A percentile compares a stretch with the other conserved stretches of the same genome.
Evolutionary conservation across 2,113 vertebrate genomes (phyloP).

Genomic region (Arizona elegans): DNA sequence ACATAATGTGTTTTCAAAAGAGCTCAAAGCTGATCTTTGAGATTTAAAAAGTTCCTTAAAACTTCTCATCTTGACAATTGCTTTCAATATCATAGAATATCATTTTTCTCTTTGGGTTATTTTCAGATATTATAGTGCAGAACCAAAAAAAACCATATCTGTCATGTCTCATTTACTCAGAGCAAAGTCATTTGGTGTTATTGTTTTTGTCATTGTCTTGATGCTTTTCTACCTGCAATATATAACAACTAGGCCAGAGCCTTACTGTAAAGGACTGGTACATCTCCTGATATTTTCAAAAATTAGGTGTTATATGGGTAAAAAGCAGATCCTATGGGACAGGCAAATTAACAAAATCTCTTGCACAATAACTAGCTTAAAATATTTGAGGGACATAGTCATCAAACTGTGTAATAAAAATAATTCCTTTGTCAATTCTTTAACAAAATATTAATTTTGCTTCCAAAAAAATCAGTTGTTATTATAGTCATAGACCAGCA

Average conservation of each 20-base stretch:
- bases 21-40: neutral
- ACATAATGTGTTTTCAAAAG: neutral
- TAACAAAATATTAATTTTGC: too few relatives aligned
- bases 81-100: conserved; percentile 19
- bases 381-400: conserved; percentile 30
- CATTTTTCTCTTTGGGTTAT: conserved; percentile 30
- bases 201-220: conserved; percentile 20
- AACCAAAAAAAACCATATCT: conserved; percentile 1
- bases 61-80: conserved; percentile 15
- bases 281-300: conserved; percentile 11
- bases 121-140: conserved; percentile 29
- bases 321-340: conserved; percentile 27
- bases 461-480: conserved; percentile 43
- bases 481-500: conserved; percentile 1
- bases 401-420: conserved; percentile 10
- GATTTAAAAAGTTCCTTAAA: rapidly evolving
- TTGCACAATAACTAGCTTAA: conserved; percentile 24
- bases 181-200: neutral
- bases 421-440: conserved; percentile 55
- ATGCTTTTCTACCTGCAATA: neutral
- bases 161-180: conserved; percentile 48
- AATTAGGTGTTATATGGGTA: neutral
- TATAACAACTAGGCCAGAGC: neutral
- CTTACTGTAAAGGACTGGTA: neutral
- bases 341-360: conserved; percentile 4